Conservation (phyloP, 53 echinoderm and acorn worm genomes). For the Zoroaster sp. region DNA sequence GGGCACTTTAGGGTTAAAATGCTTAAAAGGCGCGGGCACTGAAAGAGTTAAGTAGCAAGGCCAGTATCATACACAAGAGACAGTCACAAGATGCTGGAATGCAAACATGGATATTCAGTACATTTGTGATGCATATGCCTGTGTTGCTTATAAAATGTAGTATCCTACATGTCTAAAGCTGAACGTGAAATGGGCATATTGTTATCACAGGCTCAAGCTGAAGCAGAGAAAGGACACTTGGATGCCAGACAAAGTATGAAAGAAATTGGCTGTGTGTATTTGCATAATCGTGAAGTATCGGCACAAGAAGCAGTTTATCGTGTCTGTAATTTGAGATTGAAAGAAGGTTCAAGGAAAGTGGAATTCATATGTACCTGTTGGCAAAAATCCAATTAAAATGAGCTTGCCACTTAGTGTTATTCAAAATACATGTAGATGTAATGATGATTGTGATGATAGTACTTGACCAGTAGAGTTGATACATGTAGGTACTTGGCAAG, state of each 20-base stretch:
- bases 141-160: no score
- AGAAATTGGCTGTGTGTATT: slow-evolving; percentile 60
- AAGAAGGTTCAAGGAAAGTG: slow-evolving; percentile 57
- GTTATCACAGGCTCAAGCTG: slow-evolving; percentile 41
- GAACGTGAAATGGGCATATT: slow-evolving; percentile 74
- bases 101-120: no score
- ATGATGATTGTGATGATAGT: not conserved
- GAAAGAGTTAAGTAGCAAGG: no score
- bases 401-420: not conserved
- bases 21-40: no score
- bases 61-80: no score
- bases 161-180: slow-evolving; percentile 70
- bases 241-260: slow-evolving; percentile 55
- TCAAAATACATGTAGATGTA: not conserved
- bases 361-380: slow-evolving; percentile 66
- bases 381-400: slow-evolving; percentile 22
- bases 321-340: slow-evolving; percentile 65
- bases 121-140: no score
- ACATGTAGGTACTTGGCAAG: not conserved
- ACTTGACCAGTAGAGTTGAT: not conserved
- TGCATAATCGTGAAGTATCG: slow-evolving; percentile 39
- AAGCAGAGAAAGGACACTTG: slow-evolving; percentile 59
- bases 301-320: slow-evolving; percentile 47
- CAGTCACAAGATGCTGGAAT: no score
- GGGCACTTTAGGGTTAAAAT: no score